Evolutionary conservation across 2,113 vertebrate species (phyloP).

Genomic region (Echinops telfairi): DNA sequence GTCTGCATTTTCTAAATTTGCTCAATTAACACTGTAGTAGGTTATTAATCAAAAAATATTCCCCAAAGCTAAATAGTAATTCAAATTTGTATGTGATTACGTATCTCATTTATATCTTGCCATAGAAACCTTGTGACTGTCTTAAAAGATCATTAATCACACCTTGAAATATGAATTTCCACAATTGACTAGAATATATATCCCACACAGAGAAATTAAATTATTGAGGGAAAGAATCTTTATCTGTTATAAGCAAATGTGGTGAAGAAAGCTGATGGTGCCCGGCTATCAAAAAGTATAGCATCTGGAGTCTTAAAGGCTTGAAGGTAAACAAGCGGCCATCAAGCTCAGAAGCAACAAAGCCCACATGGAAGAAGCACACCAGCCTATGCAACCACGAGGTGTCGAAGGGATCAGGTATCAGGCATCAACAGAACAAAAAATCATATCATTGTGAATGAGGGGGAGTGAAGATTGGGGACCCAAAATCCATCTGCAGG

Average conservation of each 20-base stretch:
- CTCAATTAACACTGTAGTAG: background rate
- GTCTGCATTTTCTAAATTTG: background rate
- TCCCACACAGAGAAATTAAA: background rate
- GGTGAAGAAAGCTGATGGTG: no score
- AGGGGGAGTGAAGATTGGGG: no score
- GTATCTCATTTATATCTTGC: slow-evolving; percentile 46
- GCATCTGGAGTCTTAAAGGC: no score
- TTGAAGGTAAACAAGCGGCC: no score
- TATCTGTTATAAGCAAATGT: background rate
- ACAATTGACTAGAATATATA: background rate
- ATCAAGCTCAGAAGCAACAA: no score
- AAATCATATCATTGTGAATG: no score
- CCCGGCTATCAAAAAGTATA: no score
- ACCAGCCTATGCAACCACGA: no score
- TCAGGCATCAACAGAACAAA: no score
- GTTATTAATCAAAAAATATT: slow-evolving; percentile 50
- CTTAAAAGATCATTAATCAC: slow-evolving; percentile 8
- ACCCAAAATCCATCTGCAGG: no score
- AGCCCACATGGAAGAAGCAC: no score
- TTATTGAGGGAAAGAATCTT: background rate
- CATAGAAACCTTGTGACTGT: background rate
- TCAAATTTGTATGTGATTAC: slow-evolving; percentile 35
- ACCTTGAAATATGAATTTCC: background rate
- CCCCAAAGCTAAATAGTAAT: slow-evolving; percentile 63
- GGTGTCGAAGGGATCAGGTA: no score